phyloP scores from a whole-genome alignment of 2,888 invertebrate genomes.

The Thymelicus lineola region DNA sequence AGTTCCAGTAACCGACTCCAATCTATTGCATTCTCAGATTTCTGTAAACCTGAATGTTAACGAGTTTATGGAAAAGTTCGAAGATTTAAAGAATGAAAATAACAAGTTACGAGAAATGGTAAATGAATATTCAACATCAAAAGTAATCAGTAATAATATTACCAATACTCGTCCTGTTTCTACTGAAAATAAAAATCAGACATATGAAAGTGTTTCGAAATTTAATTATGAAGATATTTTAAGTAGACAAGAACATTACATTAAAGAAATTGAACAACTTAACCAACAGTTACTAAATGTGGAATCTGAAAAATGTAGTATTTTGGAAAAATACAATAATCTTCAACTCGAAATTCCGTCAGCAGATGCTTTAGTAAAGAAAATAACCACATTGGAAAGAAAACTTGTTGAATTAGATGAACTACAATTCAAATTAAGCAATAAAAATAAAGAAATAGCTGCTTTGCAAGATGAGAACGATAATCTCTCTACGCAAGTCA shows the following conservation, averaged over 20 bases:
- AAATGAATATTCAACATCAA: conserved; percentile 45
- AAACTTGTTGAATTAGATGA: conserved; percentile 59
- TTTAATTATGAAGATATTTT: conserved; percentile 45
- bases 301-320: conserved; percentile 54
- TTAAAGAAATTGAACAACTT: conserved; percentile 52
- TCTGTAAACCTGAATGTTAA: conserved; percentile 51
- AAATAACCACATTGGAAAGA: conserved; percentile 60
- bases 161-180: conserved; percentile 5
- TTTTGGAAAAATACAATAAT: conserved; percentile 63
- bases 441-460: conserved; percentile 56
- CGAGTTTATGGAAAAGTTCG: conserved; percentile 51
- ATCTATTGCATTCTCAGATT: conserved; percentile 49
- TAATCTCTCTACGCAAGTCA: conserved; percentile 82
- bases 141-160: conserved; percentile 25
- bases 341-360: conserved; percentile 61
- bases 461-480: conserved; percentile 81
- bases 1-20: conserved; percentile 48
- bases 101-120: conserved; percentile 54
- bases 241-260: conserved; percentile 42
- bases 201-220: conserved; percentile 45
- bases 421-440: conserved; percentile 52
- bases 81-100: conserved; percentile 61
- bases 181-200: background rate
- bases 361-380: conserved; percentile 58
- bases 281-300: conserved; percentile 52